Evolutionary conservation across 2,113 vertebrate species (phyloP).

Genomic region (Sus scrofa): T2T-Sscrofa CM000826.6:127398501-127399000

Average conservation of each 20-base stretch:
- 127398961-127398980: not conserved
- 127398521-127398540: slow-evolving; percentile 44
- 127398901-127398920: not conserved
- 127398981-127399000: slow-evolving; percentile 23
- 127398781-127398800: slow-evolving; percentile 34
- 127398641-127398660: slow-evolving; percentile 27
- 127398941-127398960: not conserved
- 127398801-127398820: slow-evolving; percentile 20
- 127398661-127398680: slow-evolving; percentile 32
- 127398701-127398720: slow-evolving; percentile 44
- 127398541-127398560: not conserved
- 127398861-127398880: slow-evolving; percentile 11
- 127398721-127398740: slow-evolving; percentile 56
- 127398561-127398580: slow-evolving; percentile 24
- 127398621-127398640: slow-evolving; percentile 55
- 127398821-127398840: not conserved
- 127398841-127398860: slow-evolving; percentile 25
- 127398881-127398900: not conserved
- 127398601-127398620: slow-evolving; percentile 47
- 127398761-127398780: slow-evolving; percentile 25
- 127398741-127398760: slow-evolving; percentile 17
- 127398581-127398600: not conserved
- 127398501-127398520: slow-evolving; percentile 34
- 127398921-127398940: slow-evolving; percentile 17
- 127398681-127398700: slow-evolving; percentile 44